phyloP scores from a whole-genome alignment of 2,888 invertebrate species.

The Mongoloraphidia duomilia region DNA sequence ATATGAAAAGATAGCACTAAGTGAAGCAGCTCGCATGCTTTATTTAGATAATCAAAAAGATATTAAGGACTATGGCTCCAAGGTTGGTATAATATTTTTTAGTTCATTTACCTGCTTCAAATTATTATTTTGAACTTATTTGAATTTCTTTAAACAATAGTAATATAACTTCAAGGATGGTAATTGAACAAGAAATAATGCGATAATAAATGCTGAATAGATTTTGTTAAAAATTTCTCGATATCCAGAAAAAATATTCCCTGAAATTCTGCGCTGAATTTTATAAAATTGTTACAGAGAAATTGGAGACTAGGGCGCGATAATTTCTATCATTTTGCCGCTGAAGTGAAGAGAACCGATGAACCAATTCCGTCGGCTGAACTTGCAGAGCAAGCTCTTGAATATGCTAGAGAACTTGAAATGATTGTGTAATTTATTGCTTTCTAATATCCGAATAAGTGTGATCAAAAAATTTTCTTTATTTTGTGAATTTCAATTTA shows the following conservation, averaged over 20 bases:
- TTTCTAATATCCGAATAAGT: slow-evolving; percentile 1
- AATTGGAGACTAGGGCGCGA: slow-evolving; percentile 70
- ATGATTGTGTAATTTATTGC: slow-evolving; percentile 78
- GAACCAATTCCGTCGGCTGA: slow-evolving; percentile 79
- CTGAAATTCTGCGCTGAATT: slow-evolving; percentile 2
- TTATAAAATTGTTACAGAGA: slow-evolving; percentile 38
- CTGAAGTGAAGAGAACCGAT: slow-evolving; percentile 57
- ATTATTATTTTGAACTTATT: too few relatives aligned
- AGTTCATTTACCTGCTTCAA: not conserved
- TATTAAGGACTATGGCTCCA: slow-evolving; percentile 64
- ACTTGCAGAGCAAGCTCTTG: slow-evolving; percentile 85
- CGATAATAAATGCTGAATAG: not conserved
- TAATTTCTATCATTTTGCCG: slow-evolving; percentile 68
- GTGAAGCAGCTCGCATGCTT: slow-evolving; percentile 79
- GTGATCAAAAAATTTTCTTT: too few relatives aligned
- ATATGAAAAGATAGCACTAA: slow-evolving; percentile 74
- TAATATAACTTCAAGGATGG: too few relatives aligned
- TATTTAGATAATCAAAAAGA: slow-evolving; percentile 67
- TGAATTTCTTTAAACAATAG: too few relatives aligned
- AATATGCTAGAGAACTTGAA: slow-evolving; percentile 94
- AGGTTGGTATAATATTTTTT: slow-evolving; percentile 34
- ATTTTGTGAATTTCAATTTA: too few relatives aligned
- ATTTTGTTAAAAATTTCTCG: too few relatives aligned
- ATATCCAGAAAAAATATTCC: not conserved
- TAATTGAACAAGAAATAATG: slow-evolving; percentile 5